Percentiles rank a stretch among this genome's conserved stretches.
phyloP scores from a whole-genome alignment of 2,113 vertebrate species.

The Zosterops japonicus region DNA sequence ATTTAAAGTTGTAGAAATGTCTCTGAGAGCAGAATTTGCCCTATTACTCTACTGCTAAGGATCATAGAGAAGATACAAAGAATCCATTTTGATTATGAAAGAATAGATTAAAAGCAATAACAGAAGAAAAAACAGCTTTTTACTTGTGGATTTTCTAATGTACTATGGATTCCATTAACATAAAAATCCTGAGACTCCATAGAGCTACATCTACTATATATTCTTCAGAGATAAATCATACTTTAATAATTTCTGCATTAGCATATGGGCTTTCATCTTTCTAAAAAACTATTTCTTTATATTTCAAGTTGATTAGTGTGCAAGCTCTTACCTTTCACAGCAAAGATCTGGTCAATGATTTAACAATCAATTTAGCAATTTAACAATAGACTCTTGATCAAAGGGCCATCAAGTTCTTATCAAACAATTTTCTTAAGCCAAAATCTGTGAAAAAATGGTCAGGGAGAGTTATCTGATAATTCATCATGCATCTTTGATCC shows the following conservation, averaged over 20 bases:
- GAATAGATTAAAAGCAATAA: not conserved
- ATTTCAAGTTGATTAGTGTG: not conserved
- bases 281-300: not conserved
- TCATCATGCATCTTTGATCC: not conserved
- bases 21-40: not conserved
- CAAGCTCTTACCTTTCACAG: not conserved
- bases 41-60: not conserved
- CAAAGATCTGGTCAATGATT: not conserved
- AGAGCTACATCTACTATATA: not conserved
- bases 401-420: not conserved
- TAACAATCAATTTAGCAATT: not conserved
- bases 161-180: not conserved
- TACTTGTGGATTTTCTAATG: not conserved
- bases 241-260: not conserved
- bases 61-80: not conserved
- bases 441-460: not conserved
- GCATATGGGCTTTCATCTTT: not conserved
- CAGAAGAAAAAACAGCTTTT: not conserved
- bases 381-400: not conserved
- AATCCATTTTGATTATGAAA: not conserved
- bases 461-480: not conserved
- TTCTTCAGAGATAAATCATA: not conserved
- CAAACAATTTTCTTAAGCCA: not conserved
- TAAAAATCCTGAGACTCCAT: not conserved
- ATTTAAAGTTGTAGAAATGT: not conserved